phyloP scores from a whole-genome alignment of 2,888 invertebrate species.

The Catocala fraxini region DNA sequence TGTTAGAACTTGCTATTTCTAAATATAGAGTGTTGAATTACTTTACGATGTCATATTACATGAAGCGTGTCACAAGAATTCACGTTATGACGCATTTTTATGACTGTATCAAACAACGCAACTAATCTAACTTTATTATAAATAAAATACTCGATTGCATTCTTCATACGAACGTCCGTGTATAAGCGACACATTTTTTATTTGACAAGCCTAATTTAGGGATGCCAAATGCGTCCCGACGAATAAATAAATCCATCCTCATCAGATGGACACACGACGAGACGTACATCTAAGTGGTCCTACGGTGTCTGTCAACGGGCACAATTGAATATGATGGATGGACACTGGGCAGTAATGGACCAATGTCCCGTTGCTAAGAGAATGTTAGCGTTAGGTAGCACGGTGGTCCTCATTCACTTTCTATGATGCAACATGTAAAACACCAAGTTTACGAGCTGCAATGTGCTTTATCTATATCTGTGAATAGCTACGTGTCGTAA shows the following conservation, averaged over 20 bases:
- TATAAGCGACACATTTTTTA: neutral
- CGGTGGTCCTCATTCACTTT: constrained; percentile 34
- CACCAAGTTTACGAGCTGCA: neutral
- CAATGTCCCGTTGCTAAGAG: constrained; percentile 36
- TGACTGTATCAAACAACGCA: neutral
- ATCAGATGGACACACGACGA: constrained; percentile 53
- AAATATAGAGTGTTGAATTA: constrained; percentile 13
- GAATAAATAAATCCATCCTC: constrained; percentile 59
- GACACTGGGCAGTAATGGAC: constrained; percentile 39
- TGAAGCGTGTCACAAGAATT: constrained; percentile 1
- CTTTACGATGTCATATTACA: neutral
- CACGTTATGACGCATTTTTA: constrained; percentile 1
- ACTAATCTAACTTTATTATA: constrained; percentile 3
- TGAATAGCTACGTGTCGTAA: neutral
- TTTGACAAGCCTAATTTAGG: constrained; percentile 31
- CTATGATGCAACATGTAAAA: constrained; percentile 21
- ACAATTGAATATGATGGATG: constrained; percentile 68
- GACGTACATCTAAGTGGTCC: constrained; percentile 38
- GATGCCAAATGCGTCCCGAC: constrained; percentile 35
- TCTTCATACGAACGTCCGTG: too few species aligned
- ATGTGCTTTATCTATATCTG: neutral
- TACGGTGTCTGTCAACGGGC: constrained; percentile 53
- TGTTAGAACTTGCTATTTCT: neutral
- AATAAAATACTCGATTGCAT: too few species aligned
- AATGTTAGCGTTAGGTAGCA: constrained; percentile 29